Conservation (phyloP, 2,797 vertebrate species). For the Falco biarmicus region DNA sequence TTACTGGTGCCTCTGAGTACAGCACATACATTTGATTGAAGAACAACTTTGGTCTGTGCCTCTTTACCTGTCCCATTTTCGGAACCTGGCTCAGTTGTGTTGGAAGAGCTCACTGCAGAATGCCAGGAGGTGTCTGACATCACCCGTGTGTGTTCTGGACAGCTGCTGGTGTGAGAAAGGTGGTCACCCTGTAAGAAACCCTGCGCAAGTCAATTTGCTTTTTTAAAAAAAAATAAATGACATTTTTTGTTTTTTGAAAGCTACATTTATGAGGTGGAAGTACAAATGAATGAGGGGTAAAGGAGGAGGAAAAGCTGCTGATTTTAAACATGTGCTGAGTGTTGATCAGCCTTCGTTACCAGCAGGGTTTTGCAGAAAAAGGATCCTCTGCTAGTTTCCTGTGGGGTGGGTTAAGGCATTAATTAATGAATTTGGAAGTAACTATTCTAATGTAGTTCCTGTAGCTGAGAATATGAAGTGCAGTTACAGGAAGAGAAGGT, state of each 20-base stretch:
- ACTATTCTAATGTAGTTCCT: not conserved
- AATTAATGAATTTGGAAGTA: not conserved
- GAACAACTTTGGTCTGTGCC: not conserved
- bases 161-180: not conserved
- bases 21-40: not conserved
- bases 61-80: not conserved
- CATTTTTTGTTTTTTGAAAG: not conserved
- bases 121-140: not conserved
- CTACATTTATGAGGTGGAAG: not conserved
- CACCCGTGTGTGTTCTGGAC: not conserved
- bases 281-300: not conserved
- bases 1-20: not conserved
- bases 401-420: not conserved
- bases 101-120: fast-evolving
- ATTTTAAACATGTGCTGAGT: not conserved
- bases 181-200: not conserved
- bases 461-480: not conserved
- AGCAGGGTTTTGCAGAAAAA: conserved; percentile 17
- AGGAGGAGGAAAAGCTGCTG: not conserved
- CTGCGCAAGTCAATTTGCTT: not conserved
- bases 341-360: not conserved
- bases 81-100: fast-evolving
- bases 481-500: not conserved
- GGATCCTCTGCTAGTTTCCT: not conserved
- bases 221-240: not conserved